Evolutionary conservation across 2,888 invertebrate genomes (phyloP), one percentile per base, ranked within the genome.

Genomic region (Aspidiotus destructor): DNA sequence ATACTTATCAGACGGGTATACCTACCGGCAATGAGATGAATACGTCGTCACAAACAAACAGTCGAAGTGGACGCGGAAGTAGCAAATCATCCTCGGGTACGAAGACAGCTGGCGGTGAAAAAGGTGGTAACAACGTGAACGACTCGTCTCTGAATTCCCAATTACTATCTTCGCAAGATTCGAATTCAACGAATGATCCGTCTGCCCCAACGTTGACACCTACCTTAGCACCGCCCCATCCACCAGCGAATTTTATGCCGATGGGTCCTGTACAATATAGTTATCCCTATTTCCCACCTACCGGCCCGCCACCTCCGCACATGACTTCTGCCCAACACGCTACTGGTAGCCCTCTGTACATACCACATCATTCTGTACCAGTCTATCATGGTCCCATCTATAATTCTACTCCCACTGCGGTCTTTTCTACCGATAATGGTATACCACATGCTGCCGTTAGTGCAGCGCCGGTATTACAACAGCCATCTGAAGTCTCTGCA

Each of bases 251-350:
- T 40, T 55, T 62, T n/a, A 40, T 62, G 40, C 69, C 62, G 28
- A 9, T 67, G 48, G 67, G 67, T n/a, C 41, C 65, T 16, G 40
- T 67, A 41, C 67, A 58, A 13, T 62, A 62, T 16, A 40, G 48
- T 48, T 69, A 70, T 55, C 61, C 70, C 48, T 70, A 70, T 61
- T 70, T 60, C 40, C 53, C 65, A n/a, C 54, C 52, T 10, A 16
- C 61, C 8, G 55, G 48, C 9, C 65, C 41, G 54, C 70, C 60
- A 7, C 65, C 58, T 40, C 54, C 62, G 17, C 69, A 54, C 15
- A 48, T 62, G 28, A 65, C 54, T n/a, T 60, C 70, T 17, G 65
- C 70, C 5, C 65, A 65, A 16, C 70, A 70, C 65, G 70, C 70
- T 8, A 54, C 70, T 61, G 70, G 70, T 2, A 70, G 64, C 44